phyloP scores from a whole-genome alignment of 2,113 vertebrate species.

The Ammodramus savannarum region DNA sequence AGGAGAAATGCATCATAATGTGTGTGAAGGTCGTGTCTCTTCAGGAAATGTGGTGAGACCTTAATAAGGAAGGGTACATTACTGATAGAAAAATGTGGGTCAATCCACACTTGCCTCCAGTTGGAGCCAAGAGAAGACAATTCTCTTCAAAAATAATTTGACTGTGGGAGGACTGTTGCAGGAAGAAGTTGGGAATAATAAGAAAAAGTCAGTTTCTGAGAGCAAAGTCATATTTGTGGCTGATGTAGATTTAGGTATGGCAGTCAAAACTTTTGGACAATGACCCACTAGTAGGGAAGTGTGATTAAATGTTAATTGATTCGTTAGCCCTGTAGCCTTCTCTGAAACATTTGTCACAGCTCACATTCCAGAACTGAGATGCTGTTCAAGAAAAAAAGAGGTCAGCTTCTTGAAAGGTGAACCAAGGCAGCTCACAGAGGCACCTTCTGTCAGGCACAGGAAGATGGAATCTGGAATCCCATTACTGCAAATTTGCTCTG shows the following conservation, averaged over 20 bases:
- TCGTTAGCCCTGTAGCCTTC: conserved; percentile 25
- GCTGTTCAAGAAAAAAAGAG: conserved; percentile 36
- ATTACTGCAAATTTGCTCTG: conserved; percentile 17
- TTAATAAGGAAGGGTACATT: not conserved
- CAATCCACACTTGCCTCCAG: not conserved
- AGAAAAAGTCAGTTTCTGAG: not conserved
- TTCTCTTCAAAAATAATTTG: not conserved
- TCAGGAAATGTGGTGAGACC: not conserved
- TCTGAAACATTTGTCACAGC: not conserved
- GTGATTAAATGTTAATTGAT: not conserved
- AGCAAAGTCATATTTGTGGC: not conserved
- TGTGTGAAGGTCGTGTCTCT: rapidly evolving
- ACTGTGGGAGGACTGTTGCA: not conserved
- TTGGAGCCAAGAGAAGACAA: not conserved
- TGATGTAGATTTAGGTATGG: not conserved
- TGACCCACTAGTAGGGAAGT: not conserved
- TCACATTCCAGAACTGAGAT: not conserved
- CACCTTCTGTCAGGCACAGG: conserved; percentile 35
- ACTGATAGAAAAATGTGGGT: not conserved
- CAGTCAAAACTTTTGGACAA: not conserved
- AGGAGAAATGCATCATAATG: not conserved
- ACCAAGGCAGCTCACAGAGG: not conserved
- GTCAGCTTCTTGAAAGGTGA: conserved; percentile 52
- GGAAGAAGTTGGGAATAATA: not conserved
- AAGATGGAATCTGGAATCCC: conserved; percentile 61